phyloP scores from a whole-genome alignment of 2,113 vertebrate genomes.

The Hyaena hyaena region DNA sequence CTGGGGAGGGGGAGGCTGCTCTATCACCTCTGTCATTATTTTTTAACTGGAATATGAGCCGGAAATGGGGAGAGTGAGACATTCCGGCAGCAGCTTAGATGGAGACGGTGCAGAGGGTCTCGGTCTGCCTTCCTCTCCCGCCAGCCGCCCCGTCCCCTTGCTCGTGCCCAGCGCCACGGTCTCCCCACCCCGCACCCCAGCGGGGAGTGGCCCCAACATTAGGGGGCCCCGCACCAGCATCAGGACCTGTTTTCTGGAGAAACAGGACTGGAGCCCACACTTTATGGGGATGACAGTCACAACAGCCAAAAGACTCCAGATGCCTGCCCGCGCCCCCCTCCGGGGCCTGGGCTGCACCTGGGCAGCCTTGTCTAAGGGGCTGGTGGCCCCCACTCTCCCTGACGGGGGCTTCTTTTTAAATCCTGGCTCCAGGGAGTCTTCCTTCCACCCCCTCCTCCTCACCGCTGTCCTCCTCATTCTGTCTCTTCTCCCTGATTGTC shows the following conservation, averaged over 20 bases:
- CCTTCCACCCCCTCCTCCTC: rapidly evolving
- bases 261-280: neutral
- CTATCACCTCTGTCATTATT: conserved; percentile 78
- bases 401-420: too few relatives aligned
- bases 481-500: neutral
- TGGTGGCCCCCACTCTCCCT: rapidly evolving
- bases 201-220: neutral
- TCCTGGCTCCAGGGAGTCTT: neutral
- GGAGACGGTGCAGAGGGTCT: neutral
- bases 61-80: conserved; percentile 52
- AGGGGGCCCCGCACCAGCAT: neutral
- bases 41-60: conserved; percentile 51
- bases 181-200: neutral
- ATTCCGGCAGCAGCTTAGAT: neutral
- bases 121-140: neutral
- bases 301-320: neutral
- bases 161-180: rapidly evolving
- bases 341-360: neutral
- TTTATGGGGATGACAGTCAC: too few relatives aligned
- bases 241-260: neutral
- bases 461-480: neutral
- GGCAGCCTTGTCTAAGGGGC: neutral
- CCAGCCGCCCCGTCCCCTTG: rapidly evolving
- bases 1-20: conserved; percentile 80
- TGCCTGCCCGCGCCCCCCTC: too few relatives aligned